Conservation (phyloP, 2,113 vertebrate genomes). For the Lophochroa leadbeateri region DNA sequence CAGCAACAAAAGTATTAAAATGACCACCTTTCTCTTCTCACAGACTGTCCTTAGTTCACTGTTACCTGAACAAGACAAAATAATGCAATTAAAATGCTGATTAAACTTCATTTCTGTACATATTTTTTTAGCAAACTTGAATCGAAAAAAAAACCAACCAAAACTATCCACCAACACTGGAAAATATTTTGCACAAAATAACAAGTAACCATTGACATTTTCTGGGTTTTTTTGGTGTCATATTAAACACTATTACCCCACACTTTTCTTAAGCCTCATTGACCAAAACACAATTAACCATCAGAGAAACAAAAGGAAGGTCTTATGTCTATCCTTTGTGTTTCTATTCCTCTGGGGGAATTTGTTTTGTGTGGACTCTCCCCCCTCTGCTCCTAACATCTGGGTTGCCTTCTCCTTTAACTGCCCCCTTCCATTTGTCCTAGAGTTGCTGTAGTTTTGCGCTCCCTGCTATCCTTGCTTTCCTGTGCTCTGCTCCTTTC, state of each 20-base stretch:
- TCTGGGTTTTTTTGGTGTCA: background rate
- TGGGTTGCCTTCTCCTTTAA: background rate
- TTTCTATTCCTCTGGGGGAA: background rate
- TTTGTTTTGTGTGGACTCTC: background rate
- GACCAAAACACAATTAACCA: background rate
- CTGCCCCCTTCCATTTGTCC: rapidly evolving
- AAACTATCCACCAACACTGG: background rate
- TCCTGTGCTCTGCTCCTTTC: background rate
- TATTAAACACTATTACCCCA: background rate
- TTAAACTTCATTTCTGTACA: background rate
- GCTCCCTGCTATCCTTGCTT: background rate
- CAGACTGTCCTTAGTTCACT: background rate
- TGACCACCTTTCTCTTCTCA: background rate
- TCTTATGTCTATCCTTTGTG: background rate
- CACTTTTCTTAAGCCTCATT: background rate
- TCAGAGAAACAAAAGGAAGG: background rate
- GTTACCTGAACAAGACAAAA: background rate
- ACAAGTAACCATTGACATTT: background rate
- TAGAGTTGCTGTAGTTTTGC: background rate
- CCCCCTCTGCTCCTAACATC: background rate
- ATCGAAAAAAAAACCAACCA: background rate
- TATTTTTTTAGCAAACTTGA: background rate
- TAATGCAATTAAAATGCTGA: background rate
- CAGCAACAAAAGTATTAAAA: background rate
- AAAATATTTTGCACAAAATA: background rate